These are phyloP conservation scores for Drosophila gaucha DNA, from an alignment of 2,888 invertebrate genomes.

Conservation along the genomic window DNA sequence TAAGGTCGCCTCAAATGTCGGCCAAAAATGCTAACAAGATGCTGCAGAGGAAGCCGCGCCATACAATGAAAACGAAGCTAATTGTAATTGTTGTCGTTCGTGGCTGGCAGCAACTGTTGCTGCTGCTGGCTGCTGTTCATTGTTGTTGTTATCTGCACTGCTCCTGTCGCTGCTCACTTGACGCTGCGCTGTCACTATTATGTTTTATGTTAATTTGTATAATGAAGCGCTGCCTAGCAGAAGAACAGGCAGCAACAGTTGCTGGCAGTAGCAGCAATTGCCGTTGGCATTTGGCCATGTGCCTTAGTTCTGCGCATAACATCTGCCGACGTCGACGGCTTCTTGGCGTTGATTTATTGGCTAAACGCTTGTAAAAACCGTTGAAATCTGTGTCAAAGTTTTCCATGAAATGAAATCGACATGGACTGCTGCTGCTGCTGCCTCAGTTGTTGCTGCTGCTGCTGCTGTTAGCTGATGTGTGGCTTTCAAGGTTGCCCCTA, in stretches of 20 bases:
- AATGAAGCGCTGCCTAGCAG: constrained; percentile 62
- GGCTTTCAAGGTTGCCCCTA: constrained; percentile 68
- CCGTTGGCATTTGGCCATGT: constrained; percentile 76
- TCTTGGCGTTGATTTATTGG: constrained; percentile 76
- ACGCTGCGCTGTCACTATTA: constrained; percentile 73
- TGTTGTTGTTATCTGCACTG: constrained; percentile 52
- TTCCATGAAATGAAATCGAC: constrained; percentile 77
- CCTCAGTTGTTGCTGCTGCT: constrained; percentile 11
- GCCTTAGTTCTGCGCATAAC: constrained; percentile 68
- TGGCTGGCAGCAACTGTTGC: constrained; percentile 51
- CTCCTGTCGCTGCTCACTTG: constrained; percentile 63
- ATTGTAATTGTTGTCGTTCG: constrained; percentile 79
- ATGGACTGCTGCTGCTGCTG: constrained; percentile 62
- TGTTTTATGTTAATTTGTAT: constrained; percentile 79
- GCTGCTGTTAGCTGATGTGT: constrained; percentile 35
- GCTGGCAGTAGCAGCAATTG: constrained; percentile 45
- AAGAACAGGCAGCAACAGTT: constrained; percentile 15
- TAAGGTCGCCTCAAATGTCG: constrained; percentile 77
- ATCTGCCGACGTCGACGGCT: constrained; percentile 53
- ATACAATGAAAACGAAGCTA: constrained; percentile 73
- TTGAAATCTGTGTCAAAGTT: constrained; percentile 81
- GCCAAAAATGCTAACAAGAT: constrained; percentile 75
- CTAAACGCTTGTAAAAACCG: constrained; percentile 79
- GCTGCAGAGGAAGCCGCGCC: constrained; percentile 69
- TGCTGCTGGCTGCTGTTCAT: constrained; percentile 20